Conservation (phyloP, 1,140 invertebrate species). For the Chironomus striatipennis region DNA sequence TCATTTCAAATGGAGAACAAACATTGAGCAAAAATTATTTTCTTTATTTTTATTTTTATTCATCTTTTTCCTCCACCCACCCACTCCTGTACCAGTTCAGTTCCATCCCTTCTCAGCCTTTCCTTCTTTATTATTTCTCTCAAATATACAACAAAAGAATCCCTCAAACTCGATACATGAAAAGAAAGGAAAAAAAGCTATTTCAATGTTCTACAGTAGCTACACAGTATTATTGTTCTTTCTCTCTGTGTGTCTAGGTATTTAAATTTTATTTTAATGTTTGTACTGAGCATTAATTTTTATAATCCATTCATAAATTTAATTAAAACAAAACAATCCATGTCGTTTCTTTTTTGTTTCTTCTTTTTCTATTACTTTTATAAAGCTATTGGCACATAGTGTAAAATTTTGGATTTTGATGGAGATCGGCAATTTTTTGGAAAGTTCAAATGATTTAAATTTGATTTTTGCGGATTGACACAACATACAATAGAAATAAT, state of each 20-base stretch:
- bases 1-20: neutral
- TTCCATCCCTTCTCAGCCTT: neutral
- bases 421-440: no score
- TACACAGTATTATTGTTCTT: no score
- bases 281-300: conserved; percentile 23
- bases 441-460: no score
- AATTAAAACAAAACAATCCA: conserved; percentile 21
- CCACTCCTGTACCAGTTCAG: no score
- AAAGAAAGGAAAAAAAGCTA: neutral
- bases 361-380: neutral
- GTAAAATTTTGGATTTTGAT: no score
- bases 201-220: neutral
- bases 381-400: no score
- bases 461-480: no score
- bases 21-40: no score
- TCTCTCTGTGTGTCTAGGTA: neutral
- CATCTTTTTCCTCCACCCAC: no score
- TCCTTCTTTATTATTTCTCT: neutral
- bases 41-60: no score
- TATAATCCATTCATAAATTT: conserved; percentile 24
- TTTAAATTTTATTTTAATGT: conserved; percentile 24
- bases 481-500: no score
- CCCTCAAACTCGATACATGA: neutral
- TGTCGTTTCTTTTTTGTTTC: conserved; percentile 2
- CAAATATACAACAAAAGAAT: neutral